phyloP scores from a whole-genome alignment of 1,140 invertebrate genomes.

The Zaprionus gabonicus region DNA sequence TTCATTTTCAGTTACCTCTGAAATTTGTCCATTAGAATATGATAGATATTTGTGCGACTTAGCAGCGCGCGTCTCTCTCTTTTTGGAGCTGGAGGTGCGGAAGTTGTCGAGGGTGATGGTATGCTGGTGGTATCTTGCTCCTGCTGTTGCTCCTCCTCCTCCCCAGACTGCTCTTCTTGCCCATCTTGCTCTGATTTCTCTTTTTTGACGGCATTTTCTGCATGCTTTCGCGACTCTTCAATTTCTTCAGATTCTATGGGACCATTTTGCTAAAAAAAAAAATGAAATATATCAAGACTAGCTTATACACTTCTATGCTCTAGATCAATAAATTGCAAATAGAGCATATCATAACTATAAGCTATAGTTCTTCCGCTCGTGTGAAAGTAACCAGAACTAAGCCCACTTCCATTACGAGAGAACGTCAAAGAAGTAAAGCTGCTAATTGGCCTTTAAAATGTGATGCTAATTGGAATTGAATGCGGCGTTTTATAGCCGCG shows the following conservation, averaged over 20 bases:
- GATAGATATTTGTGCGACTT: conserved; percentile 72
- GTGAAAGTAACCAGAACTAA: conserved; percentile 5
- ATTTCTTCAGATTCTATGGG: conserved; percentile 65
- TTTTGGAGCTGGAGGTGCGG: background rate
- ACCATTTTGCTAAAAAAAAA: conserved; percentile 63
- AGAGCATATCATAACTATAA: background rate
- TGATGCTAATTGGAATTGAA: conserved; percentile 56
- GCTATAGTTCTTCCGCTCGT: background rate
- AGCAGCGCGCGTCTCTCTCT: conserved; percentile 52
- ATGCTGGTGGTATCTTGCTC: background rate
- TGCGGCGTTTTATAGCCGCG: conserved; percentile 62
- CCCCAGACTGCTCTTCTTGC: background rate
- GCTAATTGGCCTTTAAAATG: conserved; percentile 66
- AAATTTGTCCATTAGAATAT: conserved; percentile 71
- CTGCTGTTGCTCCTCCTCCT: background rate
- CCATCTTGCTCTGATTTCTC: background rate
- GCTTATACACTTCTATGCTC: background rate
- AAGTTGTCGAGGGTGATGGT: background rate
- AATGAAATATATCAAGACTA: background rate
- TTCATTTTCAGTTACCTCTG: conserved; percentile 41
- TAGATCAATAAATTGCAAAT: background rate
- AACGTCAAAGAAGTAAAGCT: conserved; percentile 19
- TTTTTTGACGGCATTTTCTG: conserved; percentile 8
- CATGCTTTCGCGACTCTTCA: conserved; percentile 38
- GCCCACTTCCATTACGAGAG: background rate